phyloP scores from a whole-genome alignment of 2,113 vertebrate genomes.

The Corvus moneduloides region DNA sequence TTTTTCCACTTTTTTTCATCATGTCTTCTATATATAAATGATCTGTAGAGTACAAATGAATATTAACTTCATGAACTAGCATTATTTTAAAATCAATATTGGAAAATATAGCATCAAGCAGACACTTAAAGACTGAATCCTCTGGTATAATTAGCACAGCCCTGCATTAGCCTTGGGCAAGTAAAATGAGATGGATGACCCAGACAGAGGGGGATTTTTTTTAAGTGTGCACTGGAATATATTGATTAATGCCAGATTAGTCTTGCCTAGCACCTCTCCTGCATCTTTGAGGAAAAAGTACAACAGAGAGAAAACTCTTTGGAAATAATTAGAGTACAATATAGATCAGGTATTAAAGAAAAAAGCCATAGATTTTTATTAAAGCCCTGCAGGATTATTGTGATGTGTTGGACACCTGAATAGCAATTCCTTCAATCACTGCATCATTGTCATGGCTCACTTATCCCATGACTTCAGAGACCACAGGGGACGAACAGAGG shows the following conservation, averaged over 20 bases:
- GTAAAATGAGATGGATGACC: neutral
- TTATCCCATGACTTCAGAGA: neutral
- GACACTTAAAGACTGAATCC: neutral
- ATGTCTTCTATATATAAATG: neutral
- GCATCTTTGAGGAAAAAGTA: neutral
- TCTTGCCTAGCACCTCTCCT: neutral
- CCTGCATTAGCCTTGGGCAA: neutral
- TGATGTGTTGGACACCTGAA: neutral
- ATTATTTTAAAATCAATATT: neutral
- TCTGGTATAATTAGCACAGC: neutral
- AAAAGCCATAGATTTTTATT: neutral
- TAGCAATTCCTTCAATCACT: neutral
- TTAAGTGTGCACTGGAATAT: neutral
- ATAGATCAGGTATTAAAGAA: neutral
- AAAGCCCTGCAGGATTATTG: neutral
- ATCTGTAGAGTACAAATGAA: neutral
- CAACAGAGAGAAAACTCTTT: neutral
- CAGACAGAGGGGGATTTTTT: neutral
- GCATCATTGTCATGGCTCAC: neutral
- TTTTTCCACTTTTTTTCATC: neutral
- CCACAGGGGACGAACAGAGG: neutral
- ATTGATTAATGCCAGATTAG: neutral
- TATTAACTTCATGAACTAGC: neutral
- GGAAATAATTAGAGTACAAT: neutral
- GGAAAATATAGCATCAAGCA: neutral